These are phyloP conservation scores for Ceriagrion tenellum DNA, from an alignment of 2,888 invertebrate genomes.

Conservation along the genomic window DNA sequence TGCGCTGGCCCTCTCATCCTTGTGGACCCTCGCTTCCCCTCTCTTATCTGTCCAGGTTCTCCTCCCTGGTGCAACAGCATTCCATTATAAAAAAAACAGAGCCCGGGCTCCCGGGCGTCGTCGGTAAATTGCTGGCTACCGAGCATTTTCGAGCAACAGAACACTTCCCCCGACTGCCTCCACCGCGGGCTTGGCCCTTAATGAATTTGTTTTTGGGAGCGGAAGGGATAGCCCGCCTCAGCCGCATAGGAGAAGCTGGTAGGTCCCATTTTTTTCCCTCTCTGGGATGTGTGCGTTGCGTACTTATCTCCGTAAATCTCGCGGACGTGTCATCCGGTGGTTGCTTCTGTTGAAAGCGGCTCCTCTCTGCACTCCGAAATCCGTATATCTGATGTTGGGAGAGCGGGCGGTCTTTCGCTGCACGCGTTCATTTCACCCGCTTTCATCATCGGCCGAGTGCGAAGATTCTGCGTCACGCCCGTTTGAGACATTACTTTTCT, in stretches of 20 bases:
- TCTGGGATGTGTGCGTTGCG: neutral
- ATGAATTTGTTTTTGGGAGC: conserved; percentile 7
- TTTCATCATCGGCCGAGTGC: no score
- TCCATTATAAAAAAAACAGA: neutral
- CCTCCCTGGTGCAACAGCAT: neutral
- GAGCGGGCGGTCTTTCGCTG: no score
- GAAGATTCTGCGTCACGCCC: no score
- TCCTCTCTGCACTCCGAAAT: neutral
- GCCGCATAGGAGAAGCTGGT: neutral
- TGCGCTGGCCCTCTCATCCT: neutral
- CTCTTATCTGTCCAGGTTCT: neutral
- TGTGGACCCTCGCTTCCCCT: neutral
- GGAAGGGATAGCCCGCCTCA: neutral
- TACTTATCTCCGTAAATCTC: neutral
- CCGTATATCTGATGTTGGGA: no score
- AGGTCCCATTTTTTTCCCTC: no score
- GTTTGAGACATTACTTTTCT: no score
- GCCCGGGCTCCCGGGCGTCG: neutral
- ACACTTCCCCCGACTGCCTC: neutral
- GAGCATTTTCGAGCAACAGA: neutral
- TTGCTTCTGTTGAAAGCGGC: neutral
- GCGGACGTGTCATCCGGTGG: neutral
- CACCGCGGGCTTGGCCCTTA: neutral
- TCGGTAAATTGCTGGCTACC: neutral
- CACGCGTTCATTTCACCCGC: no score